Evolutionary conservation across 1,140 invertebrate species (phyloP), one percentile per base, ranked within the genome.

Genomic region (Heliconius himera): DNA sequence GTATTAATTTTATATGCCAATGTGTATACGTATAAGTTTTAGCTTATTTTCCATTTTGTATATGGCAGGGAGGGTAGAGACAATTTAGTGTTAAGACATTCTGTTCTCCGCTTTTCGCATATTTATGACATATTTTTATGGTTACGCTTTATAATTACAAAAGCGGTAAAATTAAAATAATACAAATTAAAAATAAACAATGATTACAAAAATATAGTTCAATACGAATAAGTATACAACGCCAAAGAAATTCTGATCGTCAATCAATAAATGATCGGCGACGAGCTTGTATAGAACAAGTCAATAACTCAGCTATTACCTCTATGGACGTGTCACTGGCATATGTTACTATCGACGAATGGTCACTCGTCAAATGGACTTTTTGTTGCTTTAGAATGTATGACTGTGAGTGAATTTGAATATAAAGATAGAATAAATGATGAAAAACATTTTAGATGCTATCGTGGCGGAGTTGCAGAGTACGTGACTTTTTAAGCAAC

Each of bases 221-320:
- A 5, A 29, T 66, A 66, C n/a, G 22, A 26, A 13, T 66, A 66
- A 66, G 9, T 16, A 66, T 26, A 66, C 9, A 13, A 29, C 18
- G 4, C 22, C n/a, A 1, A 66, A 66, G 60, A 66, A 26, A 29
- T 66, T 66, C 60, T 29, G 26, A 66, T 66, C 60, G 56, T 22
- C 56, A 13, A 66, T 66, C 60, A 66, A 66, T 66, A 29, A 11
- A 29, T 66, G 60, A 66, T 66, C 60, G 60, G 22, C 26, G 60
- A 29, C 60, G 22, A 66, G 60, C 60, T 66, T 66, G 60, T 66
- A 66, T 29, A 66, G 26, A 66, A 66, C 60, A 66, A 66, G 60
- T 66, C 60, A 66, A 66, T 66, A 66, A 66, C 60, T 66, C 60
- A 29, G 22, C 60, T 66, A 66, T 66, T 66, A 66, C 60, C 60